Evolutionary conservation across 2,888 invertebrate genomes (phyloP), one percentile per base, ranked within the genome.

Genomic region (Epicampocera succincta): DNA sequence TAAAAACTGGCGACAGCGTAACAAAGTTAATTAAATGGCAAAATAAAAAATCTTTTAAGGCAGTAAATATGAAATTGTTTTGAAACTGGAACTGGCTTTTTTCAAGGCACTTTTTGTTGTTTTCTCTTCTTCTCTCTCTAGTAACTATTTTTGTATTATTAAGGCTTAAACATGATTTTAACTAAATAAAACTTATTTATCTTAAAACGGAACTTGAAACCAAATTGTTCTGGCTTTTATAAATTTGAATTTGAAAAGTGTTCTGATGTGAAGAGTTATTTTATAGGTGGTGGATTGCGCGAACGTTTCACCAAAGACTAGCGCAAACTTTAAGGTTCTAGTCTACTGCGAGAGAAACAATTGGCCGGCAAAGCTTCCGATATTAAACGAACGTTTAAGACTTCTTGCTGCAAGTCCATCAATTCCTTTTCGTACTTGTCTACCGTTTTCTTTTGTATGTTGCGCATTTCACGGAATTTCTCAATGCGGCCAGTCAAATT

Each of bases 361-460:
- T 93, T 92, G 0, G 96, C 96, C 0, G 98, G 98, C 80, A 98
- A 92, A 74, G 96, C 93, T 69, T 94, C 93, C 1, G 95, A 92
- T 85, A 98, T 98, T 66, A 94, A 93, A 86, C 95, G 94, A 65
- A 98, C 94, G 88, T 97, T 97, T 8, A 93, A 93, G 3, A 98
- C 97, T 90, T 98, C 97, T 1, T 91, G 91, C 83, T 93, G 92
- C 12, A 98, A 92, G 76, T 93, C 92, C 54, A 91, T 92, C 58
- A 97, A 93, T 87, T 97, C 96, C 13, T 94, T 94, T 87, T 95
- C 94, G 87, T 97, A 97, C 85, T 94, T 94, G 80, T 95, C 95
- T 86, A 97, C 94, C 92, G 95, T 94, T 85, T 95, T 94, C 84
- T 93, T 93, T 90, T 95, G 95, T 42, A 93, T 92, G 80, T 93